Percentiles rank a stretch among this genome's conserved stretches.
phyloP scores from a whole-genome alignment of 2,113 vertebrate species.

The Petromus typicus region DNA sequence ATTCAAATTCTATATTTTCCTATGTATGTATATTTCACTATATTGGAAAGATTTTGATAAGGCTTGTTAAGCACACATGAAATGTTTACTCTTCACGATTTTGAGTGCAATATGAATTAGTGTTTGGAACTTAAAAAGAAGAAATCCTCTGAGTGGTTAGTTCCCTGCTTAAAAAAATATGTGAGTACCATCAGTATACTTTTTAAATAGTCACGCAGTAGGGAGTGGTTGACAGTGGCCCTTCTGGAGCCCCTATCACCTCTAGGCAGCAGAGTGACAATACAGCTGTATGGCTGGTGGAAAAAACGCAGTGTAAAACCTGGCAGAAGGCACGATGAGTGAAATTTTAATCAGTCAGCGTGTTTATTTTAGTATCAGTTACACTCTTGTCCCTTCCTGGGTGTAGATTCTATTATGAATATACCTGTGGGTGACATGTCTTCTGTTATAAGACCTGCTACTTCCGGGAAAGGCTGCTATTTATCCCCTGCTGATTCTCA shows the following conservation, averaged over 20 bases:
- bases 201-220: neutral
- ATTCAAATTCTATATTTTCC: neutral
- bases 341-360: slow-evolving; percentile 65
- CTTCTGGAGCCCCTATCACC: neutral
- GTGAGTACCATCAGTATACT: neutral
- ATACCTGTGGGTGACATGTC: neutral
- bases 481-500: neutral
- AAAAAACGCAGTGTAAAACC: neutral
- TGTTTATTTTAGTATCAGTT: slow-evolving; percentile 65
- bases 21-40: neutral
- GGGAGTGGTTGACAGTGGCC: neutral
- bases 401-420: slow-evolving; percentile 39
- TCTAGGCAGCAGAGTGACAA: slow-evolving; percentile 46
- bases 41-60: neutral
- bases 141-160: neutral
- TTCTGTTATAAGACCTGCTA: neutral
- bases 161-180: slow-evolving; percentile 12
- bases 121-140: neutral
- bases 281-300: neutral
- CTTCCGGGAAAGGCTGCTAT: neutral
- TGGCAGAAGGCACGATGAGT: neutral
- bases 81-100: neutral
- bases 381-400: slow-evolving; percentile 40
- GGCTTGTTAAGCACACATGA: neutral
- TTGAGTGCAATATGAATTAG: neutral